Evolutionary conservation across 2,113 vertebrate species (phyloP), one percentile per base, ranked within the genome.

Genomic region (Parotia lawesii): DNA sequence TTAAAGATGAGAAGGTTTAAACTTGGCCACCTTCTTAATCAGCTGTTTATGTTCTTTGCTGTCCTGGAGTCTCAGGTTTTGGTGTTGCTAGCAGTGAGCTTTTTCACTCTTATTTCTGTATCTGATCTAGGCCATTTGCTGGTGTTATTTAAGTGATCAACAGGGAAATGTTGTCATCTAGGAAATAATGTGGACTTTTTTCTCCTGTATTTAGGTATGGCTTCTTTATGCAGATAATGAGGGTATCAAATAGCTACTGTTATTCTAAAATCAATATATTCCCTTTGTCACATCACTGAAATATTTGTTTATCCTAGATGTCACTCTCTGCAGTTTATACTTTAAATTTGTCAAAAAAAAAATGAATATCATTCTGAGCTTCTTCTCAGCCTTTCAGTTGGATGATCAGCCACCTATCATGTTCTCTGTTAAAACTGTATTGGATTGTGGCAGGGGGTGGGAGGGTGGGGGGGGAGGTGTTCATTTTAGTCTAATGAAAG

Each of bases 391-490:
- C 20, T 81, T 81, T 29, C 22, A 65, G 23, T 12, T 78, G 53
- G 28, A 48, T 75, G 21, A 53, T 12, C 62, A 92, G 40, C 57
- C 38, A 62, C 38, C 11, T 54, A 54, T 72, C 2, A 0, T 18
- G 27, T 65, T 87, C 7, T 60, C 14, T 58, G n/a, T 47, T 82
- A 78, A 87, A 89, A 85, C 69, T 9, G 28, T 27, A 57, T 33
- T 28, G 38, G 33, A 61, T 27, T 69, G 28, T 69, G 47, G 61
- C 27, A 40, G 18, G 12, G 37, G 12, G 15, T 3, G 5, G n/a
- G 29, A 12, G n/a, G 16, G 1, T 0, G 20, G 8, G 61, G 0
- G 7, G 25, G 8, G 29, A 20, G 10, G 10, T 44, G n/a, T 58
- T 51, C 20, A n/a, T 37, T 70, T 83, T 42, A 56, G 31, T 87